Base-by-base conservation (phyloP, 2,113 vertebrate genomes). In the Sphaerodactylus townsendi region DNA sequence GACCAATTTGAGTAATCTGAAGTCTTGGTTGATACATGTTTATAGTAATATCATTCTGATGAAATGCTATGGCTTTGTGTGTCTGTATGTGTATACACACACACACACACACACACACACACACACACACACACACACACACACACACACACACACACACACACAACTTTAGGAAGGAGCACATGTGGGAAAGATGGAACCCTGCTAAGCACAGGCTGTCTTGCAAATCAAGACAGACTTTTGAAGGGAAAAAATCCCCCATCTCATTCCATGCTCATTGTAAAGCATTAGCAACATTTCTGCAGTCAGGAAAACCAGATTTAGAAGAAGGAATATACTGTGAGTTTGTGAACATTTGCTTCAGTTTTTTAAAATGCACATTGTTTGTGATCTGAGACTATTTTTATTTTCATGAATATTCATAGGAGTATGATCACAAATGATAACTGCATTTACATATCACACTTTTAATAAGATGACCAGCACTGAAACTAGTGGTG, bases 1-100 rank as follows among this genome's bases (percentile, higher is more conserved):
- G 79, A 93, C 85, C 88, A 93, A 89, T 94, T 94, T 88, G 93
- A 62, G 59, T 62, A 92, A 96, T 93, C 93, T 79, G 87, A 93
- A 85, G 71, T 95, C 44, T 84, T 94, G 86, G 91, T 91, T 91
- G 91, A 71, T 91, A 73, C 87, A 90, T 90, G 92, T 89, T 90
- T 79, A 69, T 65, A 84, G 79, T 90, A 93, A 92, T 82, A 83
- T 77, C 79, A 53, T 88, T 79, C 56, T 77, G 89, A 92, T 87
- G 75, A 85, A 89, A 91, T 76, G 85, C 88, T 79, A 88, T 59
- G 70, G 81, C 65, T 92, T 81, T 88, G 84, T 77, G 80, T n/a
- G n/a, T n/a, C n/a, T n/a, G n/a, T n/a, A n/a, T n/a, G n/a, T n/a
- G n/a, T n/a, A 44, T 9, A 44, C 44, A 44, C 44, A 44, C 44